Evolutionary conservation across 2,888 invertebrate genomes (phyloP).

Genomic region (Psylliodes chrysocephalus): DNA sequence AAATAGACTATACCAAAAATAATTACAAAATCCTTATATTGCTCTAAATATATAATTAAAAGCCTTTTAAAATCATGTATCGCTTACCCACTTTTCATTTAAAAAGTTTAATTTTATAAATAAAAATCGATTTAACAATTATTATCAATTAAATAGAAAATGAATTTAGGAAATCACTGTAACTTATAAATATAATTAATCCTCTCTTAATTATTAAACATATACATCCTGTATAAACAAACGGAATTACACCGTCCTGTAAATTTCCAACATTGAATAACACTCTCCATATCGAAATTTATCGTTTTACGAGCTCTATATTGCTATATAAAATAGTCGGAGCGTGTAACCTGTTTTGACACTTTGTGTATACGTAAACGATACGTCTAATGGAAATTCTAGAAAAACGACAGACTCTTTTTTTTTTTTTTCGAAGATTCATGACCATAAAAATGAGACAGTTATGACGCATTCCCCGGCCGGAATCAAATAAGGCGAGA

Average conservation of each 20-base stretch:
- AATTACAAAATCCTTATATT: too few relatives aligned
- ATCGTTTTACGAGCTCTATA: slow-evolving; percentile 44
- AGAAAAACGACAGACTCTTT: slow-evolving; percentile 15
- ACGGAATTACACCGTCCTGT: background rate
- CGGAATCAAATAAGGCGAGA: slow-evolving; percentile 37
- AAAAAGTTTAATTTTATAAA: too few relatives aligned
- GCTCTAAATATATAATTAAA: too few relatives aligned
- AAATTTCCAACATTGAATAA: background rate
- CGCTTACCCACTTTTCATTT: too few relatives aligned
- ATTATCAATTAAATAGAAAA: too few relatives aligned
- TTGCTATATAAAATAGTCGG: slow-evolving; percentile 47
- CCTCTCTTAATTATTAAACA: too few relatives aligned
- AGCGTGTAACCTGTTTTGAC: slow-evolving; percentile 52
- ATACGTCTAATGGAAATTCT: slow-evolving; percentile 45
- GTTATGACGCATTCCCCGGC: slow-evolving; percentile 28
- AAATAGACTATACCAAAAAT: too few relatives aligned
- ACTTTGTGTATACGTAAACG: slow-evolving; percentile 51
- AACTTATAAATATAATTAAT: too few relatives aligned
- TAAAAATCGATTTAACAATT: too few relatives aligned
- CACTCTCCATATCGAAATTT: background rate
- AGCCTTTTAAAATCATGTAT: too few relatives aligned
- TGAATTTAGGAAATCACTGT: too few relatives aligned
- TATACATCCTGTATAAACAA: too few relatives aligned
- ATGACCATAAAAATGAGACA: slow-evolving; percentile 31
- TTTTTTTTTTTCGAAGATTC: slow-evolving; percentile 27